Evolutionary conservation across 2,888 invertebrate genomes (phyloP), one percentile per base, ranked within the genome.

Genomic region (Pharmacophagus antenor): DNA sequence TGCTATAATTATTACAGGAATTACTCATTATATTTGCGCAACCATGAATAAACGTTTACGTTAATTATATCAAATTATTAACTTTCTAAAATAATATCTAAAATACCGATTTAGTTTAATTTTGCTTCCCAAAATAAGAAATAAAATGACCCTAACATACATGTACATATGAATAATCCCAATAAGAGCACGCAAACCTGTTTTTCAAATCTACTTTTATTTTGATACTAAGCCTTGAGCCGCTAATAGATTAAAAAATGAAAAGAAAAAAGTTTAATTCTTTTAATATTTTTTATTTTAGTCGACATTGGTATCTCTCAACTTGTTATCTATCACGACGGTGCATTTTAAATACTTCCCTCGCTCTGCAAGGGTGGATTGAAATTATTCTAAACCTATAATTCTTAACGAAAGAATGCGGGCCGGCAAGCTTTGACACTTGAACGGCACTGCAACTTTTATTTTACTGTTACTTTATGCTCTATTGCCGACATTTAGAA

Each of bases 311-410:
- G 51, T 46, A 51, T 21, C 55, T 23, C 18, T 80, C 79, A 83
- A 80, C 77, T 75, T 79, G 77, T 61, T 61, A 56, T 76, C 74
- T 71, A 80, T 84, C 82, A 79, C 80, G n/a, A n/a, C n/a, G 83
- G 70, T 77, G 80, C 79, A 84, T 80, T 86, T 84, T 77, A 82
- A 87, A 84, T 74, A 80, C 80, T 82, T 84, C 84, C 77, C 70
- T 80, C 73, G 75, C 76, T 76, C 83, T 85, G 86, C 85, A 87
- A 87, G 85, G 87, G 84, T 88, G 87, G 85, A 88, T 88, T 85
- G 81, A 88, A 89, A 85, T 86, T 88, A 82, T 81, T 84, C 85
- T 74, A 83, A 81, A 80, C 79, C 82, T 83, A 89, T 88, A 88
- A 88, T 80, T 82, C 80, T 77, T 76, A 77, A 76, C 78, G 71